Conservation (phyloP, 1,140 invertebrate species). For the Epicauta chinensis region DNA sequence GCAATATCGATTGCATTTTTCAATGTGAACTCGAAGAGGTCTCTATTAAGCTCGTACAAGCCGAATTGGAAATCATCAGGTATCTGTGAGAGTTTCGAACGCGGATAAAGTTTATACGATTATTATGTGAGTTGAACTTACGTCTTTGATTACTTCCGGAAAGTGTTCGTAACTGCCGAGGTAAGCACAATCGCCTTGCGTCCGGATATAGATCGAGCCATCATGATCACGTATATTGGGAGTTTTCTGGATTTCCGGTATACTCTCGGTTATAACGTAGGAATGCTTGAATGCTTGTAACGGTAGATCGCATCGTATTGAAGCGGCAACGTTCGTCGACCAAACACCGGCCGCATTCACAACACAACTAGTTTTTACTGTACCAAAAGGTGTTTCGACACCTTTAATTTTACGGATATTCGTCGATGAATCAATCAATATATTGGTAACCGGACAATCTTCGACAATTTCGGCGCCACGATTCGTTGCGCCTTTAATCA, state of each 20-base stretch:
- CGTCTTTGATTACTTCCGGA: conserved; percentile 70
- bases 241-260: conserved; percentile 61
- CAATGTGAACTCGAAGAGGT: conserved; percentile 69
- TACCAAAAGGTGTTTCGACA: conserved; percentile 64
- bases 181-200: conserved; percentile 73
- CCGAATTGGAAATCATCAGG: conserved; percentile 71
- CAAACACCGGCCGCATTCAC: conserved; percentile 75
- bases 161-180: conserved; percentile 86
- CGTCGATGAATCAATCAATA: conserved; percentile 45
- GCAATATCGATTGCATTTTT: conserved; percentile 65
- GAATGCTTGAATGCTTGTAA: conserved; percentile 80
- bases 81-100: conserved; percentile 53
- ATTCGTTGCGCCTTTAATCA: conserved; percentile 61
- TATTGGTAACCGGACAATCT: conserved; percentile 63
- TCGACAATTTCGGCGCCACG: conserved; percentile 73
- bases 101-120: too few species aligned
- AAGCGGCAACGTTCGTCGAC: conserved; percentile 65
- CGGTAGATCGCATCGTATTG: conserved; percentile 66
- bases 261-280: conserved; percentile 75
- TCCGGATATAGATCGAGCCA: conserved; percentile 71
- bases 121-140: conserved; percentile 36
- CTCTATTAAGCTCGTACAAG: conserved; percentile 81
- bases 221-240: conserved; percentile 85
- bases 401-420: conserved; percentile 61
- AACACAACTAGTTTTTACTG: conserved; percentile 66